A percentile compares a stretch with the other conserved stretches of the same genome.
phyloP scores from a whole-genome alignment of 1,140 invertebrate species.

The Chrysomallon squamiferum region DNA sequence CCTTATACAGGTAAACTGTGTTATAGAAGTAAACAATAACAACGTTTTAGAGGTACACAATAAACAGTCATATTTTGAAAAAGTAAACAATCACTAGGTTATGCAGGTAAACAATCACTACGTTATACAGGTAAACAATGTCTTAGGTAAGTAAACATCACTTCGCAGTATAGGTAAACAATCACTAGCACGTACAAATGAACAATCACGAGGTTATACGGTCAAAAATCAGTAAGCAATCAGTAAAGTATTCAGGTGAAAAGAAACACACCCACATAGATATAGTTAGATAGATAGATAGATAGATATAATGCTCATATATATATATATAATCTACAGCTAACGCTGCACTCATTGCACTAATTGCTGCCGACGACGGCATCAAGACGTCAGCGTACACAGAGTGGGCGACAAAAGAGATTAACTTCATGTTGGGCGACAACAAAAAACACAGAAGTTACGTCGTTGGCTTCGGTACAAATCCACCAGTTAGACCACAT shows the following conservation, averaged over 20 bases:
- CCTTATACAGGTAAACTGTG: not conserved
- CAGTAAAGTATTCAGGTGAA: not conserved
- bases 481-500: conserved; percentile 65
- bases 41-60: too few species aligned
- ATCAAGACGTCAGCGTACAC: conserved; percentile 47
- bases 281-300: not conserved
- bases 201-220: not conserved
- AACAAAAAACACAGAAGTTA: conserved; percentile 65
- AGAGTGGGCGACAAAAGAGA: conserved; percentile 69
- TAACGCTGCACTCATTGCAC: conserved; percentile 43
- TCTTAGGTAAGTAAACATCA: not conserved
- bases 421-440: conserved; percentile 71
- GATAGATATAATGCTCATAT: not conserved
- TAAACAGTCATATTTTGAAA: too few species aligned
- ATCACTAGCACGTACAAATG: not conserved
- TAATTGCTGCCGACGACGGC: conserved; percentile 41
- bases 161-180: not conserved
- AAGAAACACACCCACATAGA: not conserved
- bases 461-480: conserved; percentile 71
- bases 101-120: too few species aligned
- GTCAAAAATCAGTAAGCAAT: not conserved
- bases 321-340: conserved; percentile 14
- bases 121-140: not conserved
- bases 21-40: too few species aligned
- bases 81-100: too few species aligned